These are phyloP conservation scores for Athripsodes cinereus DNA, from an alignment of 2,888 invertebrate species.

Conservation along the genomic window DNA sequence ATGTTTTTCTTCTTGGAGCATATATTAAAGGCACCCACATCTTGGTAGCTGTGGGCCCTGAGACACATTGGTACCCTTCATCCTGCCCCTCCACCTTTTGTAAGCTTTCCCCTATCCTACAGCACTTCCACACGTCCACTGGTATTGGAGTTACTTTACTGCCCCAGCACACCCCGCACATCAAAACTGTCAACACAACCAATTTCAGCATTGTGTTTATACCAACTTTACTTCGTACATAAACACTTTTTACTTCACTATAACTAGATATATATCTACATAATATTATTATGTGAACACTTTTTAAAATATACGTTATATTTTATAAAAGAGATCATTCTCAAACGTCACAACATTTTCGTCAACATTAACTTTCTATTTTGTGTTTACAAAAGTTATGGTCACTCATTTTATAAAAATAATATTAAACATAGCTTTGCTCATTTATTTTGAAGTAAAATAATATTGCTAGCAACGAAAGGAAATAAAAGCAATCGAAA, in stretches of 20 bases:
- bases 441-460: no score
- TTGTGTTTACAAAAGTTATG: no score
- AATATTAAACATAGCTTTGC: no score
- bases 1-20: constrained; percentile 42
- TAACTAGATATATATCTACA: no score
- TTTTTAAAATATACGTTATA: neutral
- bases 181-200: neutral
- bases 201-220: neutral
- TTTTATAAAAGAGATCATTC: neutral
- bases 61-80: constrained; percentile 33
- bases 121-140: constrained; percentile 48
- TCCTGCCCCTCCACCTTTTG: constrained; percentile 37
- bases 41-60: constrained; percentile 32
- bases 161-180: neutral
- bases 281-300: no score
- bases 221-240: no score
- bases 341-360: neutral
- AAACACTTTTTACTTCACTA: no score
- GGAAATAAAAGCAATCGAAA: no score
- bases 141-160: constrained; percentile 9
- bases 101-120: constrained; percentile 46
- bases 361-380: constrained; percentile 5
- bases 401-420: no score
- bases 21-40: constrained; percentile 55
- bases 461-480: no score